phyloP scores from a whole-genome alignment of 2,888 invertebrate genomes.

The Andrena dorsata region DNA sequence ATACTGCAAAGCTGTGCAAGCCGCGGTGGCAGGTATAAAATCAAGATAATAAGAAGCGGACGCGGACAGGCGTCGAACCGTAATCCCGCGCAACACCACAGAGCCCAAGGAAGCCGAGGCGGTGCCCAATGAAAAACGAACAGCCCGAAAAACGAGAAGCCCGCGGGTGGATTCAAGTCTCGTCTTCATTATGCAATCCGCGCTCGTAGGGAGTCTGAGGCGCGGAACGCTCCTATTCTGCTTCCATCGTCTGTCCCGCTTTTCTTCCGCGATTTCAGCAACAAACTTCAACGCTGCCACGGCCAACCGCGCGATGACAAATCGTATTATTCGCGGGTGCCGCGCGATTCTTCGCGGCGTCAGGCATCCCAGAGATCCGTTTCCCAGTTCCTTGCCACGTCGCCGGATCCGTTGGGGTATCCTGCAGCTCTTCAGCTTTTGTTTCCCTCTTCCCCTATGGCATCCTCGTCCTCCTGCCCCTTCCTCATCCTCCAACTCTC shows the following conservation, averaged over 20 bases:
- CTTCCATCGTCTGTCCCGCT: background rate
- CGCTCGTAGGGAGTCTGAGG: slow-evolving; percentile 7
- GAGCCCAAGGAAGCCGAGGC: background rate
- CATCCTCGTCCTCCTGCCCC: background rate
- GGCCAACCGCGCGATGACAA: slow-evolving; percentile 31
- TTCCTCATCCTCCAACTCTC: background rate
- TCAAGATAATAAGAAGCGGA: background rate
- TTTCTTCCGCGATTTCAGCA: slow-evolving; percentile 9
- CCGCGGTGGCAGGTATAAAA: background rate
- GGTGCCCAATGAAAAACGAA: slow-evolving; percentile 2
- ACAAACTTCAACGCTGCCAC: slow-evolving; percentile 9
- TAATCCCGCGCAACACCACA: background rate
- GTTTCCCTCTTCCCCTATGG: slow-evolving; percentile 10
- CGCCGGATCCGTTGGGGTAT: slow-evolving; percentile 13
- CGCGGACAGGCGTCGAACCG: slow-evolving; percentile 1
- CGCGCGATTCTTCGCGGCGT: slow-evolving; percentile 2
- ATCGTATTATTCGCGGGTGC: slow-evolving; percentile 36
- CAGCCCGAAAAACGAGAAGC: background rate
- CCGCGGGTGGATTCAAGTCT: background rate
- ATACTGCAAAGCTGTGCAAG: background rate
- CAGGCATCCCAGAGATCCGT: slow-evolving; percentile 1
- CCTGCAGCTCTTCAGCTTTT: slow-evolving; percentile 18
- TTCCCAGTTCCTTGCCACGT: background rate
- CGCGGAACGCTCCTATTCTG: background rate
- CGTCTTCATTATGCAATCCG: slow-evolving; percentile 37